phyloP scores from a whole-genome alignment of 2,113 vertebrate species.

The Melanostigma gelatinosum region DNA sequence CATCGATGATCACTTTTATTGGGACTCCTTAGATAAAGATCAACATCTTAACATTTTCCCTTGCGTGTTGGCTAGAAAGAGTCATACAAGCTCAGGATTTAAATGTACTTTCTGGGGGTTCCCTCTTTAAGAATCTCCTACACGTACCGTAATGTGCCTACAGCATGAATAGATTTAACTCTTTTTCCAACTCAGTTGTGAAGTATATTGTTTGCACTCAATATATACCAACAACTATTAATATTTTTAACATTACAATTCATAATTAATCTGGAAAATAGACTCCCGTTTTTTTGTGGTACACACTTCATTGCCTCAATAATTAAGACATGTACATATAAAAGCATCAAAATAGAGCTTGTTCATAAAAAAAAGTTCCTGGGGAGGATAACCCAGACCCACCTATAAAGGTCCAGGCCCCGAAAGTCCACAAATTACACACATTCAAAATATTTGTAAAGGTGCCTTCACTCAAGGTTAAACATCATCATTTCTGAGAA shows the following conservation, averaged over 20 bases:
- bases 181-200: not conserved
- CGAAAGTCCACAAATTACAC: too few relatives aligned
- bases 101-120: conserved; percentile 25
- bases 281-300: too few relatives aligned
- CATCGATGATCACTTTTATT: conserved; percentile 47
- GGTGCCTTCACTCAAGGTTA: too few relatives aligned
- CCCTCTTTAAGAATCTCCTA: not conserved
- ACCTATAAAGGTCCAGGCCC: too few relatives aligned
- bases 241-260: not conserved
- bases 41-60: conserved; percentile 24
- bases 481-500: too few relatives aligned
- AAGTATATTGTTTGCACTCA: not conserved
- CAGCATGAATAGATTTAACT: not conserved
- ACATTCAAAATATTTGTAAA: too few relatives aligned
- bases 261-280: too few relatives aligned
- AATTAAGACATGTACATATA: too few relatives aligned
- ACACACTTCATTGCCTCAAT: too few relatives aligned
- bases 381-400: too few relatives aligned
- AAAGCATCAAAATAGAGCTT: too few relatives aligned
- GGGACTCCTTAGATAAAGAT: conserved; percentile 53
- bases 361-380: too few relatives aligned
- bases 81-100: not conserved
- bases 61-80: not conserved
- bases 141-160: not conserved
- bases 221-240: not conserved